A percentile compares a stretch with the other conserved stretches of the same genome.
These are phyloP conservation scores for Urocitellus parryii DNA, from an alignment of 2,113 vertebrate genomes.

Conservation along the genomic window DNA sequence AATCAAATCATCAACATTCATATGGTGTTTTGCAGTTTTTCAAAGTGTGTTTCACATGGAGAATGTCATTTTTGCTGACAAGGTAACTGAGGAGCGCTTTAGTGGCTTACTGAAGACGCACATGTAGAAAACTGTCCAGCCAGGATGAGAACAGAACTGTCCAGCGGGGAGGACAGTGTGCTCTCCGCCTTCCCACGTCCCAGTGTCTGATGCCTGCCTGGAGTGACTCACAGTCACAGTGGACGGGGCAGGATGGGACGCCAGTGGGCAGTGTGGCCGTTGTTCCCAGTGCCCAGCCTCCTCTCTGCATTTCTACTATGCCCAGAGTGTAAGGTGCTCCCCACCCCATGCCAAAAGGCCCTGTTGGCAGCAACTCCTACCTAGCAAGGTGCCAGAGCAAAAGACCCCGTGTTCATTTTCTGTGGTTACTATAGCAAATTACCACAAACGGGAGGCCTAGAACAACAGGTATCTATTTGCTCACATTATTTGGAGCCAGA, in stretches of 20 bases:
- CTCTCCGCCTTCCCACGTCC: not conserved
- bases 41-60: not conserved
- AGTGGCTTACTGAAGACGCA: too few relatives aligned
- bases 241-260: not conserved
- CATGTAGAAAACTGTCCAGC: not conserved
- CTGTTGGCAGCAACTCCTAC: not conserved
- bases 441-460: too few relatives aligned
- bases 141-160: not conserved
- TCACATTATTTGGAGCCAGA: not conserved
- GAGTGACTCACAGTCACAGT: not conserved
- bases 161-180: fast-evolving
- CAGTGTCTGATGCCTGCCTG: not conserved
- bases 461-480: not conserved
- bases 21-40: not conserved
- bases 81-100: not conserved
- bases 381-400: fast-evolving
- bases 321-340: not conserved
- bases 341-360: not conserved
- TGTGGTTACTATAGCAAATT: not conserved
- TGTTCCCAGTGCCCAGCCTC: not conserved
- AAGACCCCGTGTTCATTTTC: not conserved
- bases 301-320: not conserved
- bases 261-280: fast-evolving
- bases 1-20: not conserved
- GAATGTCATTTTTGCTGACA: not conserved